These are phyloP conservation scores for Sesamia nonagrioides DNA, from an alignment of 1,140 invertebrate genomes.

Conservation along the genomic window DNA sequence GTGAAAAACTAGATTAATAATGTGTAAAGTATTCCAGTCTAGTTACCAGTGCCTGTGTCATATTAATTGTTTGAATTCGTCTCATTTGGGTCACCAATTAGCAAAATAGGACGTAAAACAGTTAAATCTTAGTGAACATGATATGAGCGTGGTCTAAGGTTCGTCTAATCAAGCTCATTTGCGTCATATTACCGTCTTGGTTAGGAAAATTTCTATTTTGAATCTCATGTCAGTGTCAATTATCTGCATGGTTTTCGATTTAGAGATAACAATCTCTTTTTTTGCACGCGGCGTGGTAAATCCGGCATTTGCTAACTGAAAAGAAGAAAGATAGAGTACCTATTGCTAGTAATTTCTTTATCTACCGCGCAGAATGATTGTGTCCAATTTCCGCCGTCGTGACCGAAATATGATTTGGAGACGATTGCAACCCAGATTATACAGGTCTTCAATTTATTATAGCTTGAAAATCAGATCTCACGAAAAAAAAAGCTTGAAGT, in stretches of 20 bases:
- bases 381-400: no score
- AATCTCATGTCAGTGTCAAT: neutral
- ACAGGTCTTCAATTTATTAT: no score
- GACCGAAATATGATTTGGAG: no score
- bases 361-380: no score
- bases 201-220: neutral
- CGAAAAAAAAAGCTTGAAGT: no score
- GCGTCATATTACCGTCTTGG: neutral
- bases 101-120: slow-evolving; percentile 56
- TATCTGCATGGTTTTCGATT: neutral
- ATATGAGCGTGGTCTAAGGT: neutral
- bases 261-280: no score
- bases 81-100: slow-evolving; percentile 43
- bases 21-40: neutral
- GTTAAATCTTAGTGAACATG: slow-evolving; percentile 35
- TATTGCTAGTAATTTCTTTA: no score
- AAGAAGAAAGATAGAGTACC: no score
- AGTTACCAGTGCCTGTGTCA: neutral
- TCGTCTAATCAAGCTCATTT: slow-evolving; percentile 12
- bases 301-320: no score
- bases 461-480: no score
- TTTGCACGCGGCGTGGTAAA: no score
- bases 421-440: no score
- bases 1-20: neutral
- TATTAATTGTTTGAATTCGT: slow-evolving; percentile 30